Percentiles rank a stretch among this genome's conserved stretches.
These are phyloP conservation scores for Glareola pratincola DNA, from an alignment of 2,113 vertebrate species.

Conservation along the genomic window DNA sequence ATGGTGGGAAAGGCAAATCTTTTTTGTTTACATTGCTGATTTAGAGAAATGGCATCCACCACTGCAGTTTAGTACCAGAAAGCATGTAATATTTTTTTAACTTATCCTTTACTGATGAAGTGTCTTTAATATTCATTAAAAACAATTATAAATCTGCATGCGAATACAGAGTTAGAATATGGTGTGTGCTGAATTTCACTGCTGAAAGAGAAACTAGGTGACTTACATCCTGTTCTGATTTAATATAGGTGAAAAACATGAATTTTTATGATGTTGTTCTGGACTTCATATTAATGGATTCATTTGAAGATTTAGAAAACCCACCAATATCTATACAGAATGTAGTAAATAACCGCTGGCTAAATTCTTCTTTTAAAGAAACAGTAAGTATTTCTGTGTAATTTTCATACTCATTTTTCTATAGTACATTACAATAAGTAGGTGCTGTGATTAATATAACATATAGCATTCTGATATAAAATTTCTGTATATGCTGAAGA, in stretches of 20 bases:
- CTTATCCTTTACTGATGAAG: neutral
- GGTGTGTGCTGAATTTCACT: neutral
- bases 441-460: neutral
- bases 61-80: neutral
- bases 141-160: neutral
- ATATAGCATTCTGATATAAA: neutral
- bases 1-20: neutral
- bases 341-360: constrained; percentile 95
- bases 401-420: neutral
- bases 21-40: neutral
- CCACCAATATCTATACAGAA: constrained; percentile 95
- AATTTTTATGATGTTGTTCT: constrained; percentile 97
- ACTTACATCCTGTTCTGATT: constrained; percentile 36
- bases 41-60: neutral
- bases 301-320: constrained; percentile 98
- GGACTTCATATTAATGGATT: constrained; percentile 98
- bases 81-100: neutral
- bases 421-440: neutral
- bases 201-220: constrained; percentile 12
- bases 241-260: constrained; percentile 87
- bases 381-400: constrained; percentile 77
- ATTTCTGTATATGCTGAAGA: neutral
- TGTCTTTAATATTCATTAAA: neutral
- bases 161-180: neutral
- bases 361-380: constrained; percentile 96